These are phyloP conservation scores for Ophiodon elongatus DNA, from an alignment of 2,113 vertebrate genomes.

Conservation along the genomic window DNA sequence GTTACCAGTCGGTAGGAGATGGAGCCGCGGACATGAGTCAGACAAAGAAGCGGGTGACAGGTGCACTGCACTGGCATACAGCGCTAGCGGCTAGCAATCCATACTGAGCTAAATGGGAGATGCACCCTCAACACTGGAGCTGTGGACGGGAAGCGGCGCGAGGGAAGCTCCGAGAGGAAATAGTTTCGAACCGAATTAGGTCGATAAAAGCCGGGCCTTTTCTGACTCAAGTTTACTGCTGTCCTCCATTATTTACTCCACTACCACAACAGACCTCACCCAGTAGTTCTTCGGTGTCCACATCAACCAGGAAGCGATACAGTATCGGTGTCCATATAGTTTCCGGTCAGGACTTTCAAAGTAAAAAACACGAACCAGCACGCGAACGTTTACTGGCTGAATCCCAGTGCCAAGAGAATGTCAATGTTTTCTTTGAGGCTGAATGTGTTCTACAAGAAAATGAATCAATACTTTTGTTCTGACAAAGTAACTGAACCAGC, in stretches of 20 bases:
- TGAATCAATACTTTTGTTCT: fast-evolving
- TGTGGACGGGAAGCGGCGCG: not conserved
- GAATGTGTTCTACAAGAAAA: not conserved
- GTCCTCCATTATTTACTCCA: slow-evolving; percentile 17
- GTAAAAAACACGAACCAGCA: not conserved
- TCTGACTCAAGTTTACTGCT: not conserved
- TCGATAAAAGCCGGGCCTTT: fast-evolving
- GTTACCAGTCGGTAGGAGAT: not conserved
- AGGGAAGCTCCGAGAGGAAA: not conserved
- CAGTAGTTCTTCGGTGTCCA: slow-evolving; percentile 37
- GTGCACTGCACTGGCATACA: slow-evolving; percentile 10
- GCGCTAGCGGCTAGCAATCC: slow-evolving; percentile 36
- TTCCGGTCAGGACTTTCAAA: slow-evolving; percentile 45
- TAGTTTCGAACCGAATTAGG: not conserved
- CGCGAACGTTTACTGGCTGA: not conserved
- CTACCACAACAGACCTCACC: slow-evolving; percentile 69
- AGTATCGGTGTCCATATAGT: fast-evolving
- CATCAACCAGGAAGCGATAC: slow-evolving; percentile 67
- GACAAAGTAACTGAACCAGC: fast-evolving
- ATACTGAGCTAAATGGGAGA: not conserved
- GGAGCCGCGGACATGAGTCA: not conserved
- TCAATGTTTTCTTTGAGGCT: not conserved
- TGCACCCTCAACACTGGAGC: not conserved
- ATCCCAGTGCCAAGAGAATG: not conserved
- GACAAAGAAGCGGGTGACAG: slow-evolving; percentile 57